A percentile compares a stretch with the other conserved stretches of the same genome.
Evolutionary conservation across 2,888 invertebrate species (phyloP).

Genomic region (Erannis defoliaria): DNA sequence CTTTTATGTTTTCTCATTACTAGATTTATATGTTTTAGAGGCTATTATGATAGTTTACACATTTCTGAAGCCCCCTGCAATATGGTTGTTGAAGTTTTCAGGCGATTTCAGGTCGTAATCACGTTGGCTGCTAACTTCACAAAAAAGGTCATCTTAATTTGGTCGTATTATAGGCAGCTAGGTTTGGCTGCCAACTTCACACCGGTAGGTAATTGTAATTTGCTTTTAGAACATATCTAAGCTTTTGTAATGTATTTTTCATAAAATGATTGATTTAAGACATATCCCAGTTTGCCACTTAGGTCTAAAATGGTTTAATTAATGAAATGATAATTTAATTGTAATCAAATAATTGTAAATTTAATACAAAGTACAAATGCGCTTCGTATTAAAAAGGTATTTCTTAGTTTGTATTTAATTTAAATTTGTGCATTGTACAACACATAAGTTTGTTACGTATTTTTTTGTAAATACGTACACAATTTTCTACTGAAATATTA

Average conservation of each 20-base stretch:
- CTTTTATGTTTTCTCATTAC: too few relatives aligned
- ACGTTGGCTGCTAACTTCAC: too few relatives aligned
- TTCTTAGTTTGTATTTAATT: constrained; percentile 49
- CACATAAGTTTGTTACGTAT: not conserved
- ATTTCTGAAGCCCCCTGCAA: too few relatives aligned
- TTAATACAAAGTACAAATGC: constrained; percentile 57
- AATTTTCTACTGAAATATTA: too few relatives aligned
- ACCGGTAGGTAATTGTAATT: constrained; percentile 55
- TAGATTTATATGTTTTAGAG: too few relatives aligned
- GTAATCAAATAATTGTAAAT: constrained; percentile 51
- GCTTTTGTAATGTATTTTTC: constrained; percentile 52
- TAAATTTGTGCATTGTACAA: constrained; percentile 49
- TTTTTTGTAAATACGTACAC: not conserved
- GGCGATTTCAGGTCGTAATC: too few relatives aligned
- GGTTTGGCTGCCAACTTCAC: too few relatives aligned
- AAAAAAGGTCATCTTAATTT: too few relatives aligned
- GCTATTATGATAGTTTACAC: too few relatives aligned
- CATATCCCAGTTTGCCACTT: constrained; percentile 82
- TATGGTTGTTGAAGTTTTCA: too few relatives aligned
- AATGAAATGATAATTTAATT: constrained; percentile 45
- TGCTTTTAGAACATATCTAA: constrained; percentile 60
- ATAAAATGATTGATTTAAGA: constrained; percentile 59
- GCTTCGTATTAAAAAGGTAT: constrained; percentile 49
- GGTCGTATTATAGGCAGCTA: too few relatives aligned
- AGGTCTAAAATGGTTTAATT: constrained; percentile 45